These are phyloP conservation scores for Drosophila sechellia DNA, from an alignment of 1,140 invertebrate species.

Conservation along the genomic window DNA sequence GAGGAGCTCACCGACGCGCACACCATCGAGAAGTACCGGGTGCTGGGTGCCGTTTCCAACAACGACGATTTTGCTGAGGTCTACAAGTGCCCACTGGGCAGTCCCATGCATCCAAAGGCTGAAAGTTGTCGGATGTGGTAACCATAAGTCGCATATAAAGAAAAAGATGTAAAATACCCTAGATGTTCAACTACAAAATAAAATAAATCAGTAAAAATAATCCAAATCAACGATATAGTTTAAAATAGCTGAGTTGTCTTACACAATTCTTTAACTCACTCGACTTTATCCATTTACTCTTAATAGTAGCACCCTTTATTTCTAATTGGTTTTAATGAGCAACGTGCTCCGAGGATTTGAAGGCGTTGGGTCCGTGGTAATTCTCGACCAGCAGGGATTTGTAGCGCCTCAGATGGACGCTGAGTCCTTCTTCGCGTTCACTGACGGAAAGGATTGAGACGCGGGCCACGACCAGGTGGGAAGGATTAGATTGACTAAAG, in stretches of 20 bases:
- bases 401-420: constrained; percentile 86
- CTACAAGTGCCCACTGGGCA: constrained; percentile 87
- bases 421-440: constrained; percentile 82
- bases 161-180: neutral
- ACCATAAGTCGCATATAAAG: neutral
- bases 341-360: constrained; percentile 68
- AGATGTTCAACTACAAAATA: neutral
- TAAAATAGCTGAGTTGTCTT: no score
- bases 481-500: constrained; percentile 86
- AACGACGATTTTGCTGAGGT: constrained; percentile 86
- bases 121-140: constrained; percentile 84
- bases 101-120: constrained; percentile 87
- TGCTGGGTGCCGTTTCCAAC: constrained; percentile 89
- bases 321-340: constrained; percentile 33
- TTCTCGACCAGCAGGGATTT: constrained; percentile 88
- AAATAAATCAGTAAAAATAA: constrained; percentile 11
- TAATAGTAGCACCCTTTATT: neutral
- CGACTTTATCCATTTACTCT: neutral
- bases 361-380: constrained; percentile 84
- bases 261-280: no score
- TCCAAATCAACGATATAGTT: neutral
- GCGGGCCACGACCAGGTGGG: constrained; percentile 87
- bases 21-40: constrained; percentile 84
- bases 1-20: constrained; percentile 67
- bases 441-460: constrained; percentile 86